phyloP scores from a whole-genome alignment of 2,113 vertebrate species.

The Laticauda colubrina region DNA sequence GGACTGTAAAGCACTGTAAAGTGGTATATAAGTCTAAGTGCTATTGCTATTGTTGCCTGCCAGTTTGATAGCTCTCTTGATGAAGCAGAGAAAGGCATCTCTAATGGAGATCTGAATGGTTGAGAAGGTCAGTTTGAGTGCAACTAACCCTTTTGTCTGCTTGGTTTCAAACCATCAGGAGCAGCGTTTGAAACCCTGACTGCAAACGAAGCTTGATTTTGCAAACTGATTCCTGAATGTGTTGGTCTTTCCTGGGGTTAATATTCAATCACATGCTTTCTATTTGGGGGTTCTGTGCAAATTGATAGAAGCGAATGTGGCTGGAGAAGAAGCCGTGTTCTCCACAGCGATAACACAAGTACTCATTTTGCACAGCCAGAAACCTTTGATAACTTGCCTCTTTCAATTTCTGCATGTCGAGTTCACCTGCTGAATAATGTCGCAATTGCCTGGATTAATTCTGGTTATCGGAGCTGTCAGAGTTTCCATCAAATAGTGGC shows the following conservation, averaged over 20 bases:
- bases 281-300: neutral
- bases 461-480: conserved; percentile 48
- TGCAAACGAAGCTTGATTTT: neutral
- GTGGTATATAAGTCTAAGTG: too few relatives aligned
- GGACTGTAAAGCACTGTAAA: too few relatives aligned
- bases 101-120: neutral
- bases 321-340: conserved; percentile 1
- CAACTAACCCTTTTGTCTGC: neutral
- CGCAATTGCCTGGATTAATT: conserved; percentile 50
- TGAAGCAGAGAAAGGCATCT: neutral
- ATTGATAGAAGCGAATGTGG: neutral
- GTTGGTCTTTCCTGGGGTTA: conserved; percentile 17
- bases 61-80: neutral
- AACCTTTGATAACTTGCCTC: conserved; percentile 8
- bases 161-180: neutral
- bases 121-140: neutral
- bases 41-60: neutral
- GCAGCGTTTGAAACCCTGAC: neutral
- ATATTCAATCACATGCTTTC: neutral
- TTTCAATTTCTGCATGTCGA: conserved; percentile 30
- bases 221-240: neutral
- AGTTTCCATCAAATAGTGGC: conserved; percentile 40
- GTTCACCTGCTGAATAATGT: conserved; percentile 44
- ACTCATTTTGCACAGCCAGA: conserved; percentile 23
- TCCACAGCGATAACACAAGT: conserved; percentile 11